Conservation (phyloP, 2,797 vertebrate species). For the Lepilemur ruficaudatus region DNA sequence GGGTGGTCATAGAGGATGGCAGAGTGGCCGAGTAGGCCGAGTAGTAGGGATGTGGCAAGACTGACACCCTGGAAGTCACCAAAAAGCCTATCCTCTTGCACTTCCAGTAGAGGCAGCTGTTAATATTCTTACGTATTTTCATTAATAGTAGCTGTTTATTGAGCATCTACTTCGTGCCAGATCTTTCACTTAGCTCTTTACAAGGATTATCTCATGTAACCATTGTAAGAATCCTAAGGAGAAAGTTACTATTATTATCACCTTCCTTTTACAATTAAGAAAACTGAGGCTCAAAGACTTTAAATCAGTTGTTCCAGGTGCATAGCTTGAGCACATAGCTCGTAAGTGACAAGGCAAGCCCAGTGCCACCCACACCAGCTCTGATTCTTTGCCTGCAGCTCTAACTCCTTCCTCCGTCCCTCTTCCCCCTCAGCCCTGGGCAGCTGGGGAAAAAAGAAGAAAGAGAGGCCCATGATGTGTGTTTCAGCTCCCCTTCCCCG, state of each 20-base stretch:
- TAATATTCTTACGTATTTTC: not conserved
- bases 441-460: not conserved
- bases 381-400: not conserved
- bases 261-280: not conserved
- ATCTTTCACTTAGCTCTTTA: not conserved
- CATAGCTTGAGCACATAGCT: not conserved
- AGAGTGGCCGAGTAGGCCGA: not conserved
- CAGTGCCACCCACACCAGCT: not conserved
- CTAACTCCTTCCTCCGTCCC: not conserved
- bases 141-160: not conserved
- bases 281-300: not conserved
- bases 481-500: fast-evolving
- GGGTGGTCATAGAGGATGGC: not conserved
- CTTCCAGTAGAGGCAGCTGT: not conserved
- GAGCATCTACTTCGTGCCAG: not conserved
- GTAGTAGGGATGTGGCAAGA: not conserved
- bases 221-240: not conserved
- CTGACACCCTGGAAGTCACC: not conserved
- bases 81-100: not conserved
- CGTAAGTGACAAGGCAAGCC: not conserved
- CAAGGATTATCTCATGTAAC: not conserved
- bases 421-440: not conserved
- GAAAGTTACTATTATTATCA: not conserved
- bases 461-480: not conserved
- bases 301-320: not conserved